Percentiles rank a stretch among this genome's conserved stretches.
phyloP scores from a whole-genome alignment of 2,888 invertebrate species.

The Noctua pronuba region DNA sequence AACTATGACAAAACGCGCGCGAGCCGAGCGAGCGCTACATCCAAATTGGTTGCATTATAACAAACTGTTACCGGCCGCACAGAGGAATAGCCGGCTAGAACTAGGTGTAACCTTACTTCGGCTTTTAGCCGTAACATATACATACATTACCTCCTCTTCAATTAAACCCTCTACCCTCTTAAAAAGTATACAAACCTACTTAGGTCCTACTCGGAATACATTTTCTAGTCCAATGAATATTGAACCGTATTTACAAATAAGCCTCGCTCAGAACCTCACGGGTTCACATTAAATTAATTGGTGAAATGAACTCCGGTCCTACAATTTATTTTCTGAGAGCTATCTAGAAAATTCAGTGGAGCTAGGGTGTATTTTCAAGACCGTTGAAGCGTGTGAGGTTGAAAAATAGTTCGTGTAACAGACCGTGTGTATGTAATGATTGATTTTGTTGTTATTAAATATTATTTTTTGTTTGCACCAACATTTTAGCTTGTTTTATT shows the following conservation, averaged over 20 bases:
- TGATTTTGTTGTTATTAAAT: conserved; percentile 8
- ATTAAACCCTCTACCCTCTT: background rate
- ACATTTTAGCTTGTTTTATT: no score
- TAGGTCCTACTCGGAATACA: conserved; percentile 13
- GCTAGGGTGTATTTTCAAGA: conserved; percentile 45
- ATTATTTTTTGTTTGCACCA: background rate
- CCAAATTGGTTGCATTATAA: no score
- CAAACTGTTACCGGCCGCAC: no score
- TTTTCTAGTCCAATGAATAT: conserved; percentile 49
- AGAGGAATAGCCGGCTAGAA: no score
- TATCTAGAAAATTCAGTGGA: conserved; percentile 13
- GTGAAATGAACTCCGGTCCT: conserved; percentile 30
- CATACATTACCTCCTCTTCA: no score
- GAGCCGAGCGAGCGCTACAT: no score
- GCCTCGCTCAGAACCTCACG: conserved; percentile 14
- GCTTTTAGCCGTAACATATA: no score
- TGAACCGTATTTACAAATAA: conserved; percentile 42
- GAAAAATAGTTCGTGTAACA: conserved; percentile 35
- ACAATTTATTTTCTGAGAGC: conserved; percentile 44
- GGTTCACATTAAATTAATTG: conserved; percentile 48
- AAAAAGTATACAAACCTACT: background rate
- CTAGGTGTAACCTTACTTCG: no score
- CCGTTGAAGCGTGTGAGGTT: conserved; percentile 40
- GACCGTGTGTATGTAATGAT: background rate
- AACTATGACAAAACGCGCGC: no score